Conservation (phyloP, 2,797 vertebrate species). For the Florisuga fusca region DNA sequence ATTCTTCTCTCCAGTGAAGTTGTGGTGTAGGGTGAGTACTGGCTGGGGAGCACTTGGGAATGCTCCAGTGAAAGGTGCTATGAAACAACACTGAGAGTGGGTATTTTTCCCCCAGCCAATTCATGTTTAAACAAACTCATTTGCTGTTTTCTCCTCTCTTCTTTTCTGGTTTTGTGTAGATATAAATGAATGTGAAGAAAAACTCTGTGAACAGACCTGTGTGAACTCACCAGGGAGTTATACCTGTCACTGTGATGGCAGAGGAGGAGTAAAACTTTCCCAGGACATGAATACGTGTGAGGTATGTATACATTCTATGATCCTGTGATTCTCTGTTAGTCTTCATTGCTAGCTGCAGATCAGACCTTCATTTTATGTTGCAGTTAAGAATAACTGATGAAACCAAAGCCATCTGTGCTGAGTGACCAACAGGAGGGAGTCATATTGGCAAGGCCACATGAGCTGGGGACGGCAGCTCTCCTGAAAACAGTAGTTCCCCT, state of each 20-base stretch:
- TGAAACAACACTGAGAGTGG: neutral
- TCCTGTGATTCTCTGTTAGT: neutral
- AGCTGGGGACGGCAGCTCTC: neutral
- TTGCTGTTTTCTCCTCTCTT: neutral
- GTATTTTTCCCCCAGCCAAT: neutral
- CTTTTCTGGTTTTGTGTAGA: conserved; percentile 76
- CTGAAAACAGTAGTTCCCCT: neutral
- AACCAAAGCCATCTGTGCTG: neutral
- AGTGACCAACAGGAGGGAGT: neutral
- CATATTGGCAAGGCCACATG: neutral
- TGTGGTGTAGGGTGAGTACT: neutral
- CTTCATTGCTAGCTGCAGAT: neutral
- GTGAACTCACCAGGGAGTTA: conserved; percentile 92
- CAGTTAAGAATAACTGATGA: neutral
- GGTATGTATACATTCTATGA: conserved; percentile 75
- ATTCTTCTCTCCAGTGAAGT: neutral
- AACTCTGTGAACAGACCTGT: conserved; percentile 89
- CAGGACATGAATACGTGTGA: conserved; percentile 90
- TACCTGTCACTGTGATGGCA: conserved; percentile 93
- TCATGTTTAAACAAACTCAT: neutral
- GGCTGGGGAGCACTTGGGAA: neutral
- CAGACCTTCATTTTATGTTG: neutral
- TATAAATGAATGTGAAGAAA: conserved; percentile 90
- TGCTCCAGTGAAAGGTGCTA: neutral
- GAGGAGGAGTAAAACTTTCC: conserved; percentile 88